phyloP scores from a whole-genome alignment of 2,113 vertebrate genomes.

The Hipposideros armiger region DNA sequence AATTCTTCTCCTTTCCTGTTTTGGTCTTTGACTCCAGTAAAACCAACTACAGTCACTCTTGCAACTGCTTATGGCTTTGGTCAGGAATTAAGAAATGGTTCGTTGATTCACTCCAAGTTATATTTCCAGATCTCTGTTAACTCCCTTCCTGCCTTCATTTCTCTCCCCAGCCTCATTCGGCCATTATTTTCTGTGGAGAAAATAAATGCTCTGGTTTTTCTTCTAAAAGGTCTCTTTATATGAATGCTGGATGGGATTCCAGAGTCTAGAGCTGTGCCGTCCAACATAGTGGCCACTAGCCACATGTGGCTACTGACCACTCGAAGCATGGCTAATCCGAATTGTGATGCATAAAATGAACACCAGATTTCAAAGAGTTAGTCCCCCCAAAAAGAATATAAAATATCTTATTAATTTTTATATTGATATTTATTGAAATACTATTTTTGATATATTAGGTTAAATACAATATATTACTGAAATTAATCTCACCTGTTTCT shows the following conservation, averaged over 20 bases:
- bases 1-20: background rate
- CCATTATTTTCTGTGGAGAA: background rate
- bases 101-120: background rate
- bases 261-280: background rate
- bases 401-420: background rate
- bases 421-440: background rate
- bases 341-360: background rate
- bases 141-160: background rate
- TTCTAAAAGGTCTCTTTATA: background rate
- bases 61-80: background rate
- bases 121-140: background rate
- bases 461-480: background rate
- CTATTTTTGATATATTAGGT: background rate
- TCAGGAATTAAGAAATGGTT: background rate
- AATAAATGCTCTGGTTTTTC: background rate
- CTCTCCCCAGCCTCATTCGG: background rate
- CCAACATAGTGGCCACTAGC: background rate
- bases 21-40: slow-evolving; percentile 6
- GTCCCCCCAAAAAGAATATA: background rate
- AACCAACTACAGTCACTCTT: background rate
- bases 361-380: background rate
- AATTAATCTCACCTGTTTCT: background rate
- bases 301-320: background rate
- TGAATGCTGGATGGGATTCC: background rate
- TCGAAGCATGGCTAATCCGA: background rate